Percentiles rank a stretch among this genome's conserved stretches.
Evolutionary conservation across 1,140 invertebrate genomes (phyloP).

Genomic region (Micrasema minimum): DNA sequence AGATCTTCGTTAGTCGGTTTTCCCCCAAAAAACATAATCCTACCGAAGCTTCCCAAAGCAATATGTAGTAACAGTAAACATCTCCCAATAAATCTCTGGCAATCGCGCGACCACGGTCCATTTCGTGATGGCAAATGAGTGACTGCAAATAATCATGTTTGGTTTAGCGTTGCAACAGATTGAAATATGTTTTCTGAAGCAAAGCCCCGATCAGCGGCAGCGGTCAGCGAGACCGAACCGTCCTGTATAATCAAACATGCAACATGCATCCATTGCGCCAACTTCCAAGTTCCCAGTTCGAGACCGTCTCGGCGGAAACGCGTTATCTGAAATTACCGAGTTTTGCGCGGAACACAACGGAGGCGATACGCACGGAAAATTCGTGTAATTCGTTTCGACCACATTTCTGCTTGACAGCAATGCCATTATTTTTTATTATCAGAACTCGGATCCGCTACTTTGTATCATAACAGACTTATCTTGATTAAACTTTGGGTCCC

Average conservation of each 20-base stretch:
- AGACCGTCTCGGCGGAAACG: conserved; percentile 7
- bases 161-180: conserved; percentile 22
- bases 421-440: background rate
- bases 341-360: background rate
- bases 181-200: conserved; percentile 29
- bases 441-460: too few relatives aligned
- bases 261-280: conserved; percentile 23
- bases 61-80: too few relatives aligned
- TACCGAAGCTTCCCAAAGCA: too few relatives aligned
- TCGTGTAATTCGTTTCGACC: too few relatives aligned
- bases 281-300: background rate
- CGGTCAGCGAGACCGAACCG: background rate
- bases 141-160: background rate
- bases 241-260: conserved; percentile 21
- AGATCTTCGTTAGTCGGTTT: too few relatives aligned
- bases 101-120: too few relatives aligned
- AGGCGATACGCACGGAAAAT: background rate
- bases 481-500: too few relatives aligned
- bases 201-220: background rate
- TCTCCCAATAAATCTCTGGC: too few relatives aligned
- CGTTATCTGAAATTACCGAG: conserved; percentile 15
- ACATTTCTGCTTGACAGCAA: background rate
- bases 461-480: too few relatives aligned
- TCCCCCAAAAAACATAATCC: too few relatives aligned
- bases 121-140: background rate